Evolutionary conservation across 2,797 vertebrate species (phyloP).

Genomic region (Syngnathus acus): DNA sequence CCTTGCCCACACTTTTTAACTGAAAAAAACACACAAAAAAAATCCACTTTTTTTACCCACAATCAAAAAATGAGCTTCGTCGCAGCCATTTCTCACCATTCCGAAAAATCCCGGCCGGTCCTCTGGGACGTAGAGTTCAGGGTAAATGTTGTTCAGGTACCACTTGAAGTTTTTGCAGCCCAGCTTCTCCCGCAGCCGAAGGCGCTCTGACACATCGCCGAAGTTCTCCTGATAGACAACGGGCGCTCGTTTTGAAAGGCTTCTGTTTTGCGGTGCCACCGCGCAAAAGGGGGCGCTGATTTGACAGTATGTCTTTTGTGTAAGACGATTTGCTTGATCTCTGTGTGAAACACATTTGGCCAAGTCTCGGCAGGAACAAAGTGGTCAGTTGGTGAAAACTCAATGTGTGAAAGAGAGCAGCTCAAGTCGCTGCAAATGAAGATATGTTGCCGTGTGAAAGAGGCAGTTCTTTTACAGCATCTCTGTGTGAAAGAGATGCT

Average conservation of each 20-base stretch:
- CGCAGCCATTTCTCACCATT: slow-evolving; percentile 73
- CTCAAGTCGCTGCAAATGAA: too few relatives aligned
- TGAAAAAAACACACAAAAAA: slow-evolving; percentile 37
- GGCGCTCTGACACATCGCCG: slow-evolving; percentile 86
- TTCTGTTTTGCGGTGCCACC: neutral
- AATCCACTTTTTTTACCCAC: neutral
- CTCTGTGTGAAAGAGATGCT: too few relatives aligned
- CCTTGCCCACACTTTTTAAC: slow-evolving; percentile 83
- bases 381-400: too few relatives aligned
- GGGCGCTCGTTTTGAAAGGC: neutral
- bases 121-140: slow-evolving; percentile 83
- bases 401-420: too few relatives aligned
- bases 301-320: too few relatives aligned
- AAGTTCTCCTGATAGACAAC: slow-evolving; percentile 78
- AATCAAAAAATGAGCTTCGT: too few relatives aligned
- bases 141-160: slow-evolving; percentile 89
- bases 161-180: slow-evolving; percentile 88
- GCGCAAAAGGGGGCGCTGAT: too few relatives aligned
- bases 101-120: slow-evolving; percentile 89
- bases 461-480: too few relatives aligned
- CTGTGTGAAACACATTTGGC: too few relatives aligned
- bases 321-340: too few relatives aligned
- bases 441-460: too few relatives aligned
- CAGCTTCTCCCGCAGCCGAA: slow-evolving; percentile 74
- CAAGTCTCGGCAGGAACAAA: neutral